Base-by-base conservation (phyloP, 2,888 invertebrate genomes). In the Polymixis lichenea region DNA sequence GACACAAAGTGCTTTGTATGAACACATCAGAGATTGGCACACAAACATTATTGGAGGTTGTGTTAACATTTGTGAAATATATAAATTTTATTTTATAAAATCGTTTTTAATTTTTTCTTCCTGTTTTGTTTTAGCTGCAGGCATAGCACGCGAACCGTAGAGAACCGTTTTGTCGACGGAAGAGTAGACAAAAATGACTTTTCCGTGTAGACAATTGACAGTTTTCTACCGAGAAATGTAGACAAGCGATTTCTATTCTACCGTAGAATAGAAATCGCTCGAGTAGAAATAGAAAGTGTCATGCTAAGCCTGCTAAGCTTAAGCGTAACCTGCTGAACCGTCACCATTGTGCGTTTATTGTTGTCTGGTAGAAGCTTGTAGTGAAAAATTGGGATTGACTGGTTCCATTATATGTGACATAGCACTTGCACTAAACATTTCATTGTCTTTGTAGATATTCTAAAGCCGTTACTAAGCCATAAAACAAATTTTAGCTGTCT, bases 11-110 rank as follows among this genome's bases (percentile, higher is more conserved):
- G 82, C 82, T 86, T 83, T 77, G 77, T 83, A 72, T 72, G 53
- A 56, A 83, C 78, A 77, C 72, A 76, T 71, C 68, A 82, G 78
- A 65, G 78, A 85, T 86, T 84, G 86, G 84, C 86, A 87, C 85
- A 87, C 46, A 78, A 60, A 85, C 71, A 80, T 84, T 77, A 84
- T 88, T 87, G 82, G 77, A 81, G 91, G 90, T 91, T 91, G 91
- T 91, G 90, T 90, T 86, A 83, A 84, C 85, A 86, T 89, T 87
- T 91, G 86, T 85, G 86, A 87, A 89, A 86, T 87, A 90, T 83
- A 84, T 88, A 88, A 87, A 90, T 82, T 89, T 81, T 90, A 90
- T 90, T 90, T 91, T 89, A 85, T 74, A 86, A 58, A 49, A 17
- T 22, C 2, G 13, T 28, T 0, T 32, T 61, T 70, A 19, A n/a